Evolutionary conservation across 2,888 invertebrate species (phyloP).

Genomic region (Stenolophus ochropezus): DNA sequence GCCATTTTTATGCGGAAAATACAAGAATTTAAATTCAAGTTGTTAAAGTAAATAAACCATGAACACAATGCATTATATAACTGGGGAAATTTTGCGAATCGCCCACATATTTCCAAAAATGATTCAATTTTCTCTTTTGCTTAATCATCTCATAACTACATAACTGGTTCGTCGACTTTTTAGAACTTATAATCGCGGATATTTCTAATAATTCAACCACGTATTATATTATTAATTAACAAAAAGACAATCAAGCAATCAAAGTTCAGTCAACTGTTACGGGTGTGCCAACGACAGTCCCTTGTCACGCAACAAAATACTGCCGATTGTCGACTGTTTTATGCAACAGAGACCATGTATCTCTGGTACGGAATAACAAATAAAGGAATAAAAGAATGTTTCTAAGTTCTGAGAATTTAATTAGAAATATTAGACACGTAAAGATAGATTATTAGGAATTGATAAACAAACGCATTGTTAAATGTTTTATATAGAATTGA

Average conservation of each 20-base stretch:
- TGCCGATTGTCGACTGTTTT: constrained; percentile 4
- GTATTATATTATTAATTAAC: constrained; percentile 26
- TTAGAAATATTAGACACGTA: constrained; percentile 48
- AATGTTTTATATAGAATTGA: background rate
- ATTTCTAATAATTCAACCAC: constrained; percentile 9
- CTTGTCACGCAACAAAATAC: constrained; percentile 28
- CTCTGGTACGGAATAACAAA: constrained; percentile 38
- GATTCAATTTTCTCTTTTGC: background rate
- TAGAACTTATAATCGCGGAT: background rate
- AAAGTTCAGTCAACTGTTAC: constrained; percentile 28
- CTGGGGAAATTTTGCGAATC: background rate
- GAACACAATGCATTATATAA: background rate
- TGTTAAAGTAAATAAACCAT: too few relatives aligned
- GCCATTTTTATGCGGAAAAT: too few relatives aligned
- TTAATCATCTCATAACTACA: background rate
- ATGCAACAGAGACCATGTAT: constrained; percentile 3
- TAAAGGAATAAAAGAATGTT: constrained; percentile 30
- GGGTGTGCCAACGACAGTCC: constrained; percentile 39
- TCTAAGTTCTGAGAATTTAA: constrained; percentile 38
- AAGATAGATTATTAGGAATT: constrained; percentile 16
- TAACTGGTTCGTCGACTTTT: background rate
- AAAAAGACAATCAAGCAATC: constrained; percentile 28
- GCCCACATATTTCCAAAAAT: background rate
- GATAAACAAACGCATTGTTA: constrained; percentile 6
- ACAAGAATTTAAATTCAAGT: too few relatives aligned